Evolutionary conservation across 2,113 vertebrate species (phyloP).

Genomic region (Podocnemis expansa): DNA sequence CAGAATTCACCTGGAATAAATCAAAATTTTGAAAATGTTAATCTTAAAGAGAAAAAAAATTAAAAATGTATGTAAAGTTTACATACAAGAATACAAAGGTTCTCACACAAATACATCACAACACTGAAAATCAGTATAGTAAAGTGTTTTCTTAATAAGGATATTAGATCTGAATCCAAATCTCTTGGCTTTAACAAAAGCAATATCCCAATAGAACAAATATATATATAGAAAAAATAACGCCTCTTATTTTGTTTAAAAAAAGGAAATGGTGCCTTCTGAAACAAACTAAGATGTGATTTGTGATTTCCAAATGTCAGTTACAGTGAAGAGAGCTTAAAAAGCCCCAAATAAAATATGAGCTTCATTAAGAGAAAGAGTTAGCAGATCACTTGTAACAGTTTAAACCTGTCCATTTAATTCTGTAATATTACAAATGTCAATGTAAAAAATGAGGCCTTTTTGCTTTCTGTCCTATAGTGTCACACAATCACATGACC

Average conservation of each 20-base stretch:
- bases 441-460: constrained; percentile 17
- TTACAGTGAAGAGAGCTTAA: constrained; percentile 45
- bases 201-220: constrained; percentile 60
- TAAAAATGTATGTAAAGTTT: constrained; percentile 30
- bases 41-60: constrained; percentile 39
- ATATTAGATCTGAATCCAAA: constrained; percentile 26
- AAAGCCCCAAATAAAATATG: constrained; percentile 54
- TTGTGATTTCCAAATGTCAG: constrained; percentile 19
- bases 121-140: constrained; percentile 66
- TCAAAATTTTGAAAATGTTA: constrained; percentile 47
- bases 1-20: constrained; percentile 37
- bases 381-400: constrained; percentile 45
- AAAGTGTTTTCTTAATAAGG: constrained; percentile 64
- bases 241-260: constrained; percentile 62
- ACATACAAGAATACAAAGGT: constrained; percentile 42
- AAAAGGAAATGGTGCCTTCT: constrained; percentile 65
- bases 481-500: constrained; percentile 12
- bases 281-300: constrained; percentile 56
- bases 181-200: constrained; percentile 68
- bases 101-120: constrained; percentile 61
- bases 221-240: constrained; percentile 71
- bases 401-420: constrained; percentile 42
- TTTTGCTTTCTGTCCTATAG: constrained; percentile 28
- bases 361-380: constrained; percentile 43
- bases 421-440: constrained; percentile 27